phyloP scores from a whole-genome alignment of 2,113 vertebrate genomes.

The Egretta garzetta region DNA sequence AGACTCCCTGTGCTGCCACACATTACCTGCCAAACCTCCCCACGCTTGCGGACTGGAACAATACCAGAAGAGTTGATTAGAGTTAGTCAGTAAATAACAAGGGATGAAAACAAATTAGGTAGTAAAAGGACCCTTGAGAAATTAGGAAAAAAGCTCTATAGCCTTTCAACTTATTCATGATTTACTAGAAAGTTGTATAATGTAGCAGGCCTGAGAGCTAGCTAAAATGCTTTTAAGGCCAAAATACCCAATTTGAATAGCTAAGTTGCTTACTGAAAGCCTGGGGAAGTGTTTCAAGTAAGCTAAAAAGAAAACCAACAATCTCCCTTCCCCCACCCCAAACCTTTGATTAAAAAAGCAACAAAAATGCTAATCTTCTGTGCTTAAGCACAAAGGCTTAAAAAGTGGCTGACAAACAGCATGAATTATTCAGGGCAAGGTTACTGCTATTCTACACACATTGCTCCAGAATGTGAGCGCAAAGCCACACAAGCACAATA shows the following conservation, averaged over 20 bases:
- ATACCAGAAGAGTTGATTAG: slow-evolving; percentile 58
- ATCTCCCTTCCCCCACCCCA: background rate
- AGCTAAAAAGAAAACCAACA: slow-evolving; percentile 27
- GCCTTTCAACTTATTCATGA: slow-evolving; percentile 67
- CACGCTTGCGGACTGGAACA: slow-evolving; percentile 43
- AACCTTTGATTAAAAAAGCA: slow-evolving; percentile 67
- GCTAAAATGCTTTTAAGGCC: slow-evolving; percentile 28
- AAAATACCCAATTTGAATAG: slow-evolving; percentile 31
- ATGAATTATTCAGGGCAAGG: slow-evolving; percentile 75
- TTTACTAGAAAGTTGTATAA: slow-evolving; percentile 49
- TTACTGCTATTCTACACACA: slow-evolving; percentile 49
- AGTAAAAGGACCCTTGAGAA: slow-evolving; percentile 72
- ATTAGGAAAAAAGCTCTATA: slow-evolving; percentile 61
- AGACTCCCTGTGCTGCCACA: slow-evolving; percentile 27
- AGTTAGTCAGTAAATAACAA: slow-evolving; percentile 71
- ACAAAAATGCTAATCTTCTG: slow-evolving; percentile 70
- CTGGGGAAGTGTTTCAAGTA: slow-evolving; percentile 56
- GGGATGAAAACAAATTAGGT: slow-evolving; percentile 71
- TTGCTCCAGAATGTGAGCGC: background rate
- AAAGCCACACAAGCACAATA: slow-evolving; percentile 40
- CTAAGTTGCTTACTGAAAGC: slow-evolving; percentile 34
- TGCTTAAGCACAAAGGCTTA: slow-evolving; percentile 70
- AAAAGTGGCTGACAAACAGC: slow-evolving; percentile 62
- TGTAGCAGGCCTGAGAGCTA: slow-evolving; percentile 25
- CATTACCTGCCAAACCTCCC: slow-evolving; percentile 55